Conservation (phyloP, 2,797 vertebrate genomes). For the Lagodon rhomboides region DNA sequence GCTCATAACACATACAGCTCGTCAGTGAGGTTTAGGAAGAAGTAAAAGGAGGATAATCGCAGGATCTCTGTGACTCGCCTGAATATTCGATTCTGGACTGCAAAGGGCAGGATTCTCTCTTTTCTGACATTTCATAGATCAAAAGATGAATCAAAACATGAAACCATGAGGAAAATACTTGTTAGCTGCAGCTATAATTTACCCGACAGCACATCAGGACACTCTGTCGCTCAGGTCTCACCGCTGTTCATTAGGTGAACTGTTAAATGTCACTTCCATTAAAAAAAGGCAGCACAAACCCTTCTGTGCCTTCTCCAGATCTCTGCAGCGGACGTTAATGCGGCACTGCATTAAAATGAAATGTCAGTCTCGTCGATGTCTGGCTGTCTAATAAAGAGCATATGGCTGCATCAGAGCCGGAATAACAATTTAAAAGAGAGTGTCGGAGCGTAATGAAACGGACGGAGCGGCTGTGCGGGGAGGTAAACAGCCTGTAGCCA, state of each 20-base stretch:
- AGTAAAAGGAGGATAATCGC: no score
- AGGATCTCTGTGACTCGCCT: no score
- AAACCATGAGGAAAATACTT: background rate
- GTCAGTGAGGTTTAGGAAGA: no score
- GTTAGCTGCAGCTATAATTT: background rate
- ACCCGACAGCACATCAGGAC: slow-evolving; percentile 1
- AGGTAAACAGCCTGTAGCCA: slow-evolving; percentile 57
- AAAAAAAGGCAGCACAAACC: slow-evolving; percentile 7
- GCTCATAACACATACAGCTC: background rate
- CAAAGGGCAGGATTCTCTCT: background rate
- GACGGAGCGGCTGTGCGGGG: slow-evolving; percentile 40
- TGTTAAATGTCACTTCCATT: slow-evolving; percentile 42
- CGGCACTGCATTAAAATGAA: slow-evolving; percentile 11
- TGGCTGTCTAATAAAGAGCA: slow-evolving; percentile 39
- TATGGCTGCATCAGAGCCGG: slow-evolving; percentile 24
- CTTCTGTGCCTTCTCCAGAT: background rate
- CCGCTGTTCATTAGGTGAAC: background rate
- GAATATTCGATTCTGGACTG: no score
- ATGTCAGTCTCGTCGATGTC: slow-evolving; percentile 34
- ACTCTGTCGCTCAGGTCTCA: background rate
- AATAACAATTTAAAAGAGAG: slow-evolving; percentile 30
- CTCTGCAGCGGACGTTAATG: slow-evolving; percentile 3
- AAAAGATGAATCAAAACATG: background rate
- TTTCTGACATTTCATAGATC: slow-evolving; percentile 1
- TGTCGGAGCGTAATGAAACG: slow-evolving; percentile 46